phyloP scores from a whole-genome alignment of 2,888 invertebrate genomes.

The Philonicus albiceps region DNA sequence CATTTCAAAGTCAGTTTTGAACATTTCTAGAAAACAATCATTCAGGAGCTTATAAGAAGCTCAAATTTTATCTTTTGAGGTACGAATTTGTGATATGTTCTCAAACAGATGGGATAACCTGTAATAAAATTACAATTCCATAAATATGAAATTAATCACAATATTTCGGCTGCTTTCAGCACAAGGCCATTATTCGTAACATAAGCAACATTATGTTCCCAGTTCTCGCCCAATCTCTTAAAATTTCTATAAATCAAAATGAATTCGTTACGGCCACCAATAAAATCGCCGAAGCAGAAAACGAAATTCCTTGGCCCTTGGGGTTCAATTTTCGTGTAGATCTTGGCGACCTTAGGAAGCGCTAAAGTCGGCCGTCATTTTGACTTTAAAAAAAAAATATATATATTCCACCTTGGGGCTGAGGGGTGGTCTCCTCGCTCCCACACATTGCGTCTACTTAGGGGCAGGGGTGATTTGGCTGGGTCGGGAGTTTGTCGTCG shows the following conservation, averaged over 20 bases:
- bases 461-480: neutral
- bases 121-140: neutral
- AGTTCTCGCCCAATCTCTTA: neutral
- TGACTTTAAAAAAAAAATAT: conserved; percentile 12
- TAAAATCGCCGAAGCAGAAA: conserved; percentile 39
- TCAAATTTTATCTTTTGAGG: no score
- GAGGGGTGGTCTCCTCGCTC: neutral
- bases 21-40: no score
- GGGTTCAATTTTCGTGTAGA: neutral
- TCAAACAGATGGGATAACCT: neutral
- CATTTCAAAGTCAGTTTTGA: no score
- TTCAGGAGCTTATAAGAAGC: no score
- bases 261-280: conserved; percentile 34
- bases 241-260: conserved; percentile 31
- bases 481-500: neutral
- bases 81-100: no score
- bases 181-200: neutral
- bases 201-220: neutral
- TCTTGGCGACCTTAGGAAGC: neutral
- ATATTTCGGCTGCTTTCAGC: neutral
- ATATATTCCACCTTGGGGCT: neutral
- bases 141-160: neutral
- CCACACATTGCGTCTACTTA: neutral
- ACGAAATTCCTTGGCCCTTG: conserved; percentile 20
- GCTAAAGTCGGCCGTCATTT: neutral